A percentile compares a stretch with the other conserved stretches of the same genome.
These are phyloP conservation scores for Poeciliopsis retropinna DNA, from an alignment of 2,113 vertebrate species.

Conservation along the genomic window DNA sequence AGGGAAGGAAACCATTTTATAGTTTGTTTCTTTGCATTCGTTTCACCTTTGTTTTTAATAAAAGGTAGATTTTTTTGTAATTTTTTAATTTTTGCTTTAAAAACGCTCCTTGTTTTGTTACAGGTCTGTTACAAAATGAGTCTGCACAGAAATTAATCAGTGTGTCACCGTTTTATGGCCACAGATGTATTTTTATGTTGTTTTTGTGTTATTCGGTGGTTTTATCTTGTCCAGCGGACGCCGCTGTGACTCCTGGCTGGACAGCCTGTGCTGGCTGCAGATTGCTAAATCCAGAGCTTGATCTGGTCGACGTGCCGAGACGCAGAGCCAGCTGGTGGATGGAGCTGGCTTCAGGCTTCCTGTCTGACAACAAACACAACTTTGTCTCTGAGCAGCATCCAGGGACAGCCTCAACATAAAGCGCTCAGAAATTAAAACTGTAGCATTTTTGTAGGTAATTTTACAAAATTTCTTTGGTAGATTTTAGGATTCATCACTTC, in stretches of 20 bases:
- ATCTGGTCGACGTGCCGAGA: neutral
- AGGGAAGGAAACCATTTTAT: neutral
- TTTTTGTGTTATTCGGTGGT: neutral
- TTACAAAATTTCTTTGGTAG: neutral
- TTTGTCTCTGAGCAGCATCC: neutral
- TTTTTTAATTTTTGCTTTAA: neutral
- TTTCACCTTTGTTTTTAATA: neutral
- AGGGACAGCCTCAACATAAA: neutral
- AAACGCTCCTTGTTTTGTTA: neutral
- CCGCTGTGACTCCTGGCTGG: neutral
- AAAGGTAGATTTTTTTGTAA: too few species aligned
- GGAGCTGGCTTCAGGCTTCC: neutral
- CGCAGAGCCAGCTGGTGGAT: neutral
- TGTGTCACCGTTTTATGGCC: neutral
- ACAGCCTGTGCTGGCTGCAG: neutral
- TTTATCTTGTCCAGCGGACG: neutral
- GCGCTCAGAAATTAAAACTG: neutral
- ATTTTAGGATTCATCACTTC: neutral
- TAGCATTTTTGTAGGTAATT: neutral
- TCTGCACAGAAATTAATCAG: neutral
- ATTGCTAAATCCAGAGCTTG: neutral
- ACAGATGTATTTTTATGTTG: neutral
- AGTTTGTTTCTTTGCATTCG: neutral
- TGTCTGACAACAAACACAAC: neutral
- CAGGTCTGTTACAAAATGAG: neutral